A percentile compares a stretch with the other conserved stretches of the same genome.
phyloP scores from a whole-genome alignment of 2,113 vertebrate species.

The human (Homo sapiens) region GRCh38 chr1:65727501-65728000 shows the following conservation, averaged over 20 bases:
- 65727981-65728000: not conserved
- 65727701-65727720: not conserved
- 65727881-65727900: not conserved
- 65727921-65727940: not conserved
- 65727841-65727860: not conserved
- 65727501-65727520: not conserved
- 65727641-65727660: not conserved
- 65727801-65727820: not conserved
- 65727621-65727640: not conserved
- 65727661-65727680: not conserved
- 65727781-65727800: not conserved
- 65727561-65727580: not conserved
- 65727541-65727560: not conserved
- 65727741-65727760: conserved; percentile 29
- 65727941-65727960: not conserved
- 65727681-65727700: not conserved
- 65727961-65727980: not conserved
- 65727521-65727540: not conserved
- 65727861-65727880: not conserved
- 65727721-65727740: not conserved
- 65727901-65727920: not conserved
- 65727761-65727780: not conserved
- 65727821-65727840: conserved; percentile 32
- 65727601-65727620: not conserved
- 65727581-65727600: not conserved